Conservation (phyloP, 2,888 invertebrate genomes). For the Xylophagus ater region DNA sequence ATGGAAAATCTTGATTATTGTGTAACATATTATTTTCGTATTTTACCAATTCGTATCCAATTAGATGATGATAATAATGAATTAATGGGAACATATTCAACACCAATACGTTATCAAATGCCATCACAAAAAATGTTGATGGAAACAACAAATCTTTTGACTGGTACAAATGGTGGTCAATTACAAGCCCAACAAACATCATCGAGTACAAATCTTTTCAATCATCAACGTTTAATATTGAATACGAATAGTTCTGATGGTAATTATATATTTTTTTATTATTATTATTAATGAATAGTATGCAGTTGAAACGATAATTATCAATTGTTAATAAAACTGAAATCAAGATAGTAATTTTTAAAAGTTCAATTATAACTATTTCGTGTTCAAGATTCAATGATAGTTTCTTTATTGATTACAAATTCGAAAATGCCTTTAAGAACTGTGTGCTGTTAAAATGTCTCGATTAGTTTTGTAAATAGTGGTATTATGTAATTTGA, state of each 20-base stretch:
- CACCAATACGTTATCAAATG: conserved; percentile 43
- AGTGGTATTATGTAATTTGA: too few species aligned
- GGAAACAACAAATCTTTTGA: conserved; percentile 4
- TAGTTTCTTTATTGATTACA: too few species aligned
- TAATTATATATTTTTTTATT: neutral
- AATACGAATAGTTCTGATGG: conserved; percentile 16
- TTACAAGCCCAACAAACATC: conserved; percentile 23
- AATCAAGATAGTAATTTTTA: too few species aligned
- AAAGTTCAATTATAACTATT: too few species aligned
- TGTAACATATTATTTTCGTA: conserved; percentile 64
- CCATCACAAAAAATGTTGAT: conserved; percentile 25
- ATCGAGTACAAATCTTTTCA: conserved; percentile 11
- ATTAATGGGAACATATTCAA: conserved; percentile 61
- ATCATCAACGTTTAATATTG: neutral
- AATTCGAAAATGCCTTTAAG: too few species aligned
- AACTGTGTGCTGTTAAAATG: too few species aligned
- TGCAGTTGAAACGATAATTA: neutral
- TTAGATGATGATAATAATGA: conserved; percentile 40
- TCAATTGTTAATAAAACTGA: too few species aligned
- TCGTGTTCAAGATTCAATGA: too few species aligned
- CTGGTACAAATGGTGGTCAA: conserved; percentile 18
- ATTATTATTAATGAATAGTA: neutral
- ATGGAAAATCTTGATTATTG: conserved; percentile 61
- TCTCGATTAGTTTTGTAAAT: too few species aligned
- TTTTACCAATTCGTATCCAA: conserved; percentile 60